Evolutionary conservation across 2,888 invertebrate species (phyloP).

Genomic region (Venusia cambrica): DNA sequence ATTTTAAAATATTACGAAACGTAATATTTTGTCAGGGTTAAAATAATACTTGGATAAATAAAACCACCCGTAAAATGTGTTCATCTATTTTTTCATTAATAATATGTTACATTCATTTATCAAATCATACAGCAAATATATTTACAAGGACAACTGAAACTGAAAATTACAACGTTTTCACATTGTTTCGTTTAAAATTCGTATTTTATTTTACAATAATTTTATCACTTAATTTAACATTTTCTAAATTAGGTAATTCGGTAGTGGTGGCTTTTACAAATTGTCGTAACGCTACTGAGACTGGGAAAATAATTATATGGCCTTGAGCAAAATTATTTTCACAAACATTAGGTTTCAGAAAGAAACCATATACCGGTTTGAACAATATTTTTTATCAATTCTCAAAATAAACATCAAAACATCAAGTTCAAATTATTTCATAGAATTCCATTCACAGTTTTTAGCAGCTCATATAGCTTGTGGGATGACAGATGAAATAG

Average conservation of each 20-base stretch:
- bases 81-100: slow-evolving; percentile 79
- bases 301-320: slow-evolving; percentile 17
- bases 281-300: slow-evolving; percentile 45
- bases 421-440: slow-evolving; percentile 8
- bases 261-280: slow-evolving; percentile 58
- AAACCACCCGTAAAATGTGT: slow-evolving; percentile 70
- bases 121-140: slow-evolving; percentile 80
- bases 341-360: too few species aligned
- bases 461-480: too few species aligned
- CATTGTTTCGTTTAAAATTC: slow-evolving; percentile 78
- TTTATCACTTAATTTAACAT: slow-evolving; percentile 76
- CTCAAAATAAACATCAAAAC: slow-evolving; percentile 12
- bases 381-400: slow-evolving; percentile 16
- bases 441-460: slow-evolving; percentile 2
- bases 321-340: slow-evolving; percentile 22
- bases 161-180: slow-evolving; percentile 70
- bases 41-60: too few species aligned
- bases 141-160: slow-evolving; percentile 79
- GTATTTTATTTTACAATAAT: slow-evolving; percentile 74
- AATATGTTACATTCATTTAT: slow-evolving; percentile 80
- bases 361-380: too few species aligned
- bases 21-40: too few species aligned
- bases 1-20: neutral
- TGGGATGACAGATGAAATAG: slow-evolving; percentile 1
- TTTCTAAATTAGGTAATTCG: slow-evolving; percentile 66